Evolutionary conservation across 1,140 invertebrate species (phyloP).

Genomic region (Adoxophyes honmai): DNA sequence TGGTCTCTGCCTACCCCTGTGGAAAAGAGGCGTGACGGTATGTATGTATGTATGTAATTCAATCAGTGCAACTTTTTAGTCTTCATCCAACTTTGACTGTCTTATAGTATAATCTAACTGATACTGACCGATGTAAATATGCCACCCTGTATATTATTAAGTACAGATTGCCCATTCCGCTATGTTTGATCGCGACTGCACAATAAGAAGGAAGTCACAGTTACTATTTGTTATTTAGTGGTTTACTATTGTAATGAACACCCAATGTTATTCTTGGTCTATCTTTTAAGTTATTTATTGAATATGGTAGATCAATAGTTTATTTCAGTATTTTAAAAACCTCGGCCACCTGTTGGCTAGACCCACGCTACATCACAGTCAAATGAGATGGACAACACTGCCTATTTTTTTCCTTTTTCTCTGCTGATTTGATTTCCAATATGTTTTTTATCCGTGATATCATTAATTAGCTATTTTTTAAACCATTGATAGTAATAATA

Average conservation of each 20-base stretch:
- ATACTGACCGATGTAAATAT: too few species aligned
- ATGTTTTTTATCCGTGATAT: too few species aligned
- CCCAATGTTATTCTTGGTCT: slow-evolving; percentile 1
- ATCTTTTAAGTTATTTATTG: slow-evolving; percentile 5
- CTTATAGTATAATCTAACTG: too few species aligned
- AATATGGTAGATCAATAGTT: not conserved
- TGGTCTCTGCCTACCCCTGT: too few species aligned
- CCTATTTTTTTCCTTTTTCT: not conserved
- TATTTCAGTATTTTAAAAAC: slow-evolving; percentile 9
- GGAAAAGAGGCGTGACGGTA: too few species aligned
- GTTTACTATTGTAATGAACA: slow-evolving; percentile 3
- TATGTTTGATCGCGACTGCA: not conserved
- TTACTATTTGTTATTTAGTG: slow-evolving; percentile 10
- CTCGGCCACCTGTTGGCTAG: not conserved
- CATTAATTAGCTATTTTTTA: too few species aligned
- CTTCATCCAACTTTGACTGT: too few species aligned
- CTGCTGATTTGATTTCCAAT: not conserved
- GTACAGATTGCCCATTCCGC: too few species aligned
- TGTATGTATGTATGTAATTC: too few species aligned
- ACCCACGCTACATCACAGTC: not conserved
- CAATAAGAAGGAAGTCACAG: slow-evolving; percentile 9
- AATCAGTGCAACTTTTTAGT: too few species aligned
- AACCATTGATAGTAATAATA: too few species aligned
- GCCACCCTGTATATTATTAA: too few species aligned
- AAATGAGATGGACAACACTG: not conserved